Evolutionary conservation across 2,113 vertebrate genomes (phyloP), one percentile per base, ranked within the genome.

Genomic region (Arothron firmamentum): DNA sequence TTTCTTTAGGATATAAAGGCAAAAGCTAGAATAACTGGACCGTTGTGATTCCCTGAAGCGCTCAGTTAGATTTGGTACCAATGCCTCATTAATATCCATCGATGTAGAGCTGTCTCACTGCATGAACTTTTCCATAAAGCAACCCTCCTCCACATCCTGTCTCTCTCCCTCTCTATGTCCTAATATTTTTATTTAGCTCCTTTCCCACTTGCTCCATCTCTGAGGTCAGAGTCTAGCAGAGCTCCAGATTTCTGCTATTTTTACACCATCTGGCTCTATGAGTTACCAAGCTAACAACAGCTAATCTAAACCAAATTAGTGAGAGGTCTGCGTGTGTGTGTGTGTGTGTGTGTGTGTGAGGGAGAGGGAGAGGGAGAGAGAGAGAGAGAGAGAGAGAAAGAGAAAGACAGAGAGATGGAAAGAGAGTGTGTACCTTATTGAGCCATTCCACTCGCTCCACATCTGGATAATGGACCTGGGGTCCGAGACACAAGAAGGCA

Each of bases 361-460:
- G 7, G 43, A 28, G 42, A n/a, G 42, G 23, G 31, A 34, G 31
- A 34, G 6, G 8, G 31, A 34, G 52, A 28, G 50, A 21, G 14
- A 49, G 49, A 15, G 43, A 28, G 42, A n/a, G 42, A 45, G 31
- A 34, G 31, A 34, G 8, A 12, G 34, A 38, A 43, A 28, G 42
- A 6, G 4, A 49, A 17, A 15, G 43, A 31, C 15, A 18, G 43
- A 25, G 31, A 34, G 34, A 38, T 38, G 34, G 10, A 38, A 52
- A 21, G 50, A 21, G 50, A 49, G 49, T 49, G 56, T 43, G 23
- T 90, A 98, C 96, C 94, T 98, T 98, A 88, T 98, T 98, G 71
- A 98, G 89, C 96, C 96, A 98, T 85, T 98, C 96, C 84, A 95
- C 95, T 80, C 96, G 88, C 73, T 98, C 96, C 34, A 96, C 95